Evolutionary conservation across 2,888 invertebrate species (phyloP).

Genomic region (Hirtodrosophila cameraria): DNA sequence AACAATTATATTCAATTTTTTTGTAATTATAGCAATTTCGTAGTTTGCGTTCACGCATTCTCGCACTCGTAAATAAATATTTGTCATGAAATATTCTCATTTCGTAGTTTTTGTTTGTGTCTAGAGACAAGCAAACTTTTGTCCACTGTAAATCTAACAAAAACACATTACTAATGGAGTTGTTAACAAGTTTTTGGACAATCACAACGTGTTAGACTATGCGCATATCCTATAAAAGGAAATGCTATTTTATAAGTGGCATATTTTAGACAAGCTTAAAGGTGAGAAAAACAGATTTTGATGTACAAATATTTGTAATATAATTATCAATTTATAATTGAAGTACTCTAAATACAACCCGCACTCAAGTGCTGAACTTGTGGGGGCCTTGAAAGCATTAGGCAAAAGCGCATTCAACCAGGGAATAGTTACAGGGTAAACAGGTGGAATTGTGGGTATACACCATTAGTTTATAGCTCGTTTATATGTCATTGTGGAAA

Average conservation of each 20-base stretch:
- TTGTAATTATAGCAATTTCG: not conserved
- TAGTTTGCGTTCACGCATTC: no score
- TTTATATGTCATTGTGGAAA: constrained; percentile 28
- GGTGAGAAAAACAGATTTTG: no score
- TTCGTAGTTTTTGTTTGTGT: not conserved
- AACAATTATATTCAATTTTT: not conserved
- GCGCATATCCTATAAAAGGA: constrained; percentile 9
- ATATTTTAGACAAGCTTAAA: no score
- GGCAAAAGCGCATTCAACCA: constrained; percentile 34
- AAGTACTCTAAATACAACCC: not conserved
- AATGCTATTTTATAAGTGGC: no score
- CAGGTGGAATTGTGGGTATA: constrained; percentile 16
- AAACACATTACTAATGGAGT: constrained; percentile 11
- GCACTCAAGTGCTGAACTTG: not conserved
- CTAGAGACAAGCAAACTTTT: no score
- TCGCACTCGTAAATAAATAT: no score
- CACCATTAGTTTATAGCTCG: constrained; percentile 14
- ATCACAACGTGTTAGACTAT: not conserved
- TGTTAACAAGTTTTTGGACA: constrained; percentile 8
- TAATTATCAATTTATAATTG: not conserved
- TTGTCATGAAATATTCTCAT: not conserved
- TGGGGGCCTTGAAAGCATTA: constrained; percentile 38
- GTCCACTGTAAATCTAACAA: constrained; percentile 1
- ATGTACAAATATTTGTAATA: not conserved
- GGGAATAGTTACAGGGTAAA: constrained; percentile 26